A percentile compares a stretch with the other conserved stretches of the same genome.
Conservation (phyloP, 2,113 vertebrate species). For the Thymallus thymallus region DNA sequence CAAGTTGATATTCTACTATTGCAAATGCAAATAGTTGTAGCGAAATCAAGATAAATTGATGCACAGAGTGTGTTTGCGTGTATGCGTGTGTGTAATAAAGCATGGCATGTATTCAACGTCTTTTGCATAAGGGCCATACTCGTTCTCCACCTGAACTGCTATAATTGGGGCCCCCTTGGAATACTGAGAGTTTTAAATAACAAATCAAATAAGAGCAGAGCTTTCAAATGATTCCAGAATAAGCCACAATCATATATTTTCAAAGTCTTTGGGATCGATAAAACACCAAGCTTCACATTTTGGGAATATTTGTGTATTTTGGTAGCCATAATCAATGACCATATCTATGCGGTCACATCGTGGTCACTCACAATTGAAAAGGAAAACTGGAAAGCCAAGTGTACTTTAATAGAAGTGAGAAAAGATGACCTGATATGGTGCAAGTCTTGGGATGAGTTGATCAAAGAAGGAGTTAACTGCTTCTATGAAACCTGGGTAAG, state of each 20-base stretch:
- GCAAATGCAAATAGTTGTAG: background rate
- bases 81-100: background rate
- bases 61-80: background rate
- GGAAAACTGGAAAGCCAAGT: too few species aligned
- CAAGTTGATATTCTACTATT: background rate
- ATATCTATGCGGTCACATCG: too few species aligned
- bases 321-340: too few species aligned
- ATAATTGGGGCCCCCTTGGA: conserved; percentile 87
- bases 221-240: background rate
- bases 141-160: conserved; percentile 92
- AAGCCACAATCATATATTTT: too few species aligned
- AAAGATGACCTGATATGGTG: conserved; percentile 78
- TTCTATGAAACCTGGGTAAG: conserved; percentile 80
- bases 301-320: background rate
- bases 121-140: conserved; percentile 87
- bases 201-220: conserved; percentile 23
- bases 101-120: conserved; percentile 81
- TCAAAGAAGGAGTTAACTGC: conserved; percentile 83
- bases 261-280: too few species aligned
- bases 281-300: too few species aligned
- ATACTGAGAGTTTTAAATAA: conserved; percentile 70
- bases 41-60: background rate
- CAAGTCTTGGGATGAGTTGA: conserved; percentile 73
- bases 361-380: background rate
- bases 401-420: background rate